A percentile compares a stretch with the other conserved stretches of the same genome.
phyloP scores from a whole-genome alignment of 53 echinoderm and acorn worm genomes.

The Paelopatides confundens region DNA sequence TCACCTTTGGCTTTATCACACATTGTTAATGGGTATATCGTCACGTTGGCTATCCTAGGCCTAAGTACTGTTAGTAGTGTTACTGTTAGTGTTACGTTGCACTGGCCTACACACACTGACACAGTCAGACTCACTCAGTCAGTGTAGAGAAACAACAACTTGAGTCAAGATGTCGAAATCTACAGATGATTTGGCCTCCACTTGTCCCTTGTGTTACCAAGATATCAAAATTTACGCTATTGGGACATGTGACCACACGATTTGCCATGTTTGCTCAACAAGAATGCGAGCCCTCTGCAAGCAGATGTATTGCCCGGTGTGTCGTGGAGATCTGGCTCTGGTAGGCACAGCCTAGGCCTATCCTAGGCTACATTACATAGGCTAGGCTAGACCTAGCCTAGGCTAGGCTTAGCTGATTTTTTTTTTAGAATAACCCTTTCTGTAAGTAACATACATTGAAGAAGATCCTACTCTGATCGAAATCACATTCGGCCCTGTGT shows the following conservation, averaged over 20 bases:
- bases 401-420: not conserved
- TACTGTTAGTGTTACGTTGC: too few species aligned
- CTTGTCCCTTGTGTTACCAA: constrained; percentile 91
- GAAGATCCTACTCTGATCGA: too few species aligned
- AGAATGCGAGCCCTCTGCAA: constrained; percentile 91
- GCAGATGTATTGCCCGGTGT: constrained; percentile 92
- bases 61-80: too few species aligned
- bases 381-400: not conserved
- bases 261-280: constrained; percentile 91
- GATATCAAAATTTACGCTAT: constrained; percentile 83
- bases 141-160: too few species aligned
- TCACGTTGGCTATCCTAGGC: too few species aligned
- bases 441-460: too few species aligned
- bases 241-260: constrained; percentile 88
- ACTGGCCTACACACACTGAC: too few species aligned
- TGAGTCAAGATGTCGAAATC: constrained; percentile 93
- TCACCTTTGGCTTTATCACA: too few species aligned
- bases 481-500: too few species aligned
- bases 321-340: constrained; percentile 84
- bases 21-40: too few species aligned
- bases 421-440: too few species aligned
- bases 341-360: constrained; percentile 36
- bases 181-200: constrained; percentile 87
- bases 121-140: not conserved
- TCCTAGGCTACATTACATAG: not conserved